These are phyloP conservation scores for Cyaniris semiargus DNA, from an alignment of 2,888 invertebrate species.

Conservation along the genomic window DNA sequence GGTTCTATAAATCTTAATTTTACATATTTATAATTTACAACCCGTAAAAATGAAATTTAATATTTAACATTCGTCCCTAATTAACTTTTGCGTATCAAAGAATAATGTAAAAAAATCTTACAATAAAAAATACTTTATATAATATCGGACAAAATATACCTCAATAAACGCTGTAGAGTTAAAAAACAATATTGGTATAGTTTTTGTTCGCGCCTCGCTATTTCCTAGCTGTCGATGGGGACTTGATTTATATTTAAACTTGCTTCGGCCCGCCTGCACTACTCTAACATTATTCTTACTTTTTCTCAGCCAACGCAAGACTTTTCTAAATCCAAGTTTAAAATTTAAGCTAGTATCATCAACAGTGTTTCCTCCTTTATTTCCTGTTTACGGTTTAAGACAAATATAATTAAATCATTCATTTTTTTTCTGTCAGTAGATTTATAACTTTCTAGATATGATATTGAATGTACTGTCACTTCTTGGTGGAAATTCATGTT, in stretches of 20 bases:
- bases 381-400: neutral
- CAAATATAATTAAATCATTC: neutral
- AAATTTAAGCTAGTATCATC: slow-evolving; percentile 22
- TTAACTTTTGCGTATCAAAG: neutral
- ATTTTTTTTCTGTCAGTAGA: neutral
- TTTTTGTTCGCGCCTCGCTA: slow-evolving; percentile 33
- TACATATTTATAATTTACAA: too few relatives aligned
- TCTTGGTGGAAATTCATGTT: too few relatives aligned
- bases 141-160: neutral
- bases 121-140: neutral
- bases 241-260: slow-evolving; percentile 40
- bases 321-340: slow-evolving; percentile 30
- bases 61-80: neutral
- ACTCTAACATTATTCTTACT: slow-evolving; percentile 30
- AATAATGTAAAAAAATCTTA: neutral
- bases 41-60: neutral
- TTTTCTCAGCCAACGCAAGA: slow-evolving; percentile 23
- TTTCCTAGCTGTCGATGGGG: slow-evolving; percentile 40
- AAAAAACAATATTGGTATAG: slow-evolving; percentile 9
- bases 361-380: neutral
- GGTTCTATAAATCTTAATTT: too few relatives aligned
- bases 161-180: neutral
- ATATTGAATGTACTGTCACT: too few relatives aligned
- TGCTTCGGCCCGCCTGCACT: slow-evolving; percentile 32
- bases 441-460: too few relatives aligned